Evolutionary conservation across 2,888 invertebrate species (phyloP).

Genomic region (Platycnemis pennipes): DNA sequence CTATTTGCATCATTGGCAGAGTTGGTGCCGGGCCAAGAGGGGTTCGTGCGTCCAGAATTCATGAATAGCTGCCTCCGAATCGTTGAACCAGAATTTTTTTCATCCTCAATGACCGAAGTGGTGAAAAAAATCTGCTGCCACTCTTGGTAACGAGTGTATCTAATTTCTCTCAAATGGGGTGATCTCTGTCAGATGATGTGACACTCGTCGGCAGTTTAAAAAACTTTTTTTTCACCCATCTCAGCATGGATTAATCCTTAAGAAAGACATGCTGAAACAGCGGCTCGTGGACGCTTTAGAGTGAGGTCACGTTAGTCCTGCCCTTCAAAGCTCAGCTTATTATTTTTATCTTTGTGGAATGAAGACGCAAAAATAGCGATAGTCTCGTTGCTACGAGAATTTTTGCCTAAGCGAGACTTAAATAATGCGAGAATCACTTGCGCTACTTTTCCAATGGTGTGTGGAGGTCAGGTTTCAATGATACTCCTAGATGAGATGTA

Average conservation of each 20-base stretch:
- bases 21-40: not conserved
- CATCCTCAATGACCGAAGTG: not conserved
- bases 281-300: not conserved
- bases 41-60: not conserved
- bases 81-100: not conserved
- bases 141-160: not conserved
- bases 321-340: not conserved
- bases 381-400: not conserved
- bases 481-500: not conserved
- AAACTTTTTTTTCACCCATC: not conserved
- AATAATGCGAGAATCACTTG: not conserved
- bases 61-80: not conserved
- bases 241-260: not conserved
- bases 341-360: not conserved
- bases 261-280: not conserved
- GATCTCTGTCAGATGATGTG: not conserved
- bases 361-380: not conserved
- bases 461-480: no score
- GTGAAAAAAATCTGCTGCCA: not conserved
- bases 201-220: not conserved
- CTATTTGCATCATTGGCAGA: not conserved
- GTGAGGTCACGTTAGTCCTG: not conserved
- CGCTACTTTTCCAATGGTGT: not conserved
- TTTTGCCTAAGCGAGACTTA: not conserved
- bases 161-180: not conserved